These are phyloP conservation scores for Gorsachius magnificus DNA, from an alignment of 2,797 vertebrate genomes.

Conservation along the genomic window DNA sequence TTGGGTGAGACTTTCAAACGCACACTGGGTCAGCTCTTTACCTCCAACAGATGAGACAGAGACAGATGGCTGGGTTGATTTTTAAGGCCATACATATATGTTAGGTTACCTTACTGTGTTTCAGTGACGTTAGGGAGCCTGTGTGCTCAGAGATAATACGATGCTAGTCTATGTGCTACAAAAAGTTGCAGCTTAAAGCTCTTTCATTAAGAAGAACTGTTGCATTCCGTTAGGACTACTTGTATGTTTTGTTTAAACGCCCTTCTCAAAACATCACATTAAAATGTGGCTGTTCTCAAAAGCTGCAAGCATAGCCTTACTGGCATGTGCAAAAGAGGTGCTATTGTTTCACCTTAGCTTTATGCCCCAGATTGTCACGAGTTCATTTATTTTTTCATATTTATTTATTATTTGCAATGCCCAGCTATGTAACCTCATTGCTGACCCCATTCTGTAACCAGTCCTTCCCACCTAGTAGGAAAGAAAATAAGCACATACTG, in stretches of 20 bases:
- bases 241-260: background rate
- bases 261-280: background rate
- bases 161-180: background rate
- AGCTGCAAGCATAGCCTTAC: background rate
- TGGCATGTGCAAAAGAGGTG: background rate
- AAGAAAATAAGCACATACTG: background rate
- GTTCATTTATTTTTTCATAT: background rate
- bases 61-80: background rate
- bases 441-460: background rate
- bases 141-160: background rate
- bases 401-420: slow-evolving; percentile 3
- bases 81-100: background rate
- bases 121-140: background rate
- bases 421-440: background rate
- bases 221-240: background rate
- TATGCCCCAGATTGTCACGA: background rate
- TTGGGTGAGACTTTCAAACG: background rate
- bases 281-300: background rate
- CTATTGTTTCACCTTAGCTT: background rate
- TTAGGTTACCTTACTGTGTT: background rate
- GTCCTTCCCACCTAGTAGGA: background rate
- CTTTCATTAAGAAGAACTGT: background rate
- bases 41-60: background rate
- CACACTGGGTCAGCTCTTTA: background rate
- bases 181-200: background rate